Evolutionary conservation across 2,888 invertebrate genomes (phyloP), one percentile per base, ranked within the genome.

Genomic region (Ecdyonurus torrentis): DNA sequence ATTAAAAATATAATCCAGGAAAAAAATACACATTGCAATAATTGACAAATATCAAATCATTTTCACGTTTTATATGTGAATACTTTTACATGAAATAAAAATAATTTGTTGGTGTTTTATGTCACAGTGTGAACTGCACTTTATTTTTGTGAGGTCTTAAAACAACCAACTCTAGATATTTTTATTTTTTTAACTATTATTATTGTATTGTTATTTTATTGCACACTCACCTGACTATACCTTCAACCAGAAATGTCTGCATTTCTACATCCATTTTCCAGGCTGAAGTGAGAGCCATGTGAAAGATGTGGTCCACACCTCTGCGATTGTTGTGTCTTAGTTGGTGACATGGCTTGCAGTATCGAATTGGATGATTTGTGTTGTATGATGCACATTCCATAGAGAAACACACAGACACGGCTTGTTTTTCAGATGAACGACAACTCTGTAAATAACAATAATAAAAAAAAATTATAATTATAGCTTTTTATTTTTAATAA

Each of bases 331-430:
- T 92, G 75, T 94, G 94, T 0, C 92, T 81, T 73, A 87, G 89
- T 69, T 87, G 87, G 76, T 93, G 91, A 71, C 94, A 94, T 71
- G 92, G 91, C 68, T 84, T 81, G 73, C 94, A 94, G 73, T 92
- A 93, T 60, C 97, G 84, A 66, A 98, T 94, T 1, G 99, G 99
- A 72, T 93, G 91, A 74, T 95, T 94, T 25, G 93, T 91, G 74
- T 98, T 98, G 72, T 91, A 92, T 72, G 91, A 91, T 53, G 94
- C 94, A 74, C 99, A 99, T 74, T 98, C 98, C 59, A 88, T 89
- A 1, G 94, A 92, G 75, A 98, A 98, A 73, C 99, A 99, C 60
- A 97, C 94, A 10, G 93, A 91, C 66, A 93, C 87, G 0, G 97
- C 96, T 1, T 90, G 85, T 74, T 95, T 96, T 69, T 95, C 92